Evolutionary conservation across 2,888 invertebrate genomes (phyloP), one percentile per base, ranked within the genome.

Genomic region (Kryphioiulus occultus): DNA sequence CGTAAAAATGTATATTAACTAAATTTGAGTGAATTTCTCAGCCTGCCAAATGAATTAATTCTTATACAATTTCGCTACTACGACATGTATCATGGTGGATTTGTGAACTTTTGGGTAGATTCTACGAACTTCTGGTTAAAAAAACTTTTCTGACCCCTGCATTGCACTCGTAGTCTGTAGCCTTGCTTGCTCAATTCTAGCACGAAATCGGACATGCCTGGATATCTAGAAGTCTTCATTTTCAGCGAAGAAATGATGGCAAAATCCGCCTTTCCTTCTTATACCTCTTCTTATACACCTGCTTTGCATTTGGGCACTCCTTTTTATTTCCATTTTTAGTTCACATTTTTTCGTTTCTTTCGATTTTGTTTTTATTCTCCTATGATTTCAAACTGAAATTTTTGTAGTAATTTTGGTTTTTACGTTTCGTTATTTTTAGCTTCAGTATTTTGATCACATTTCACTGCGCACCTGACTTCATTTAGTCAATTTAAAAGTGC

Each of bases 251-350:
- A 68, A 68, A 68, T 68, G 68, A 68, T 68, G 68, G 68, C 68
- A 68, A 68, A 85, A 85, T 85, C 85, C 85, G 39, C 85, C 39
- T 85, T 35, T 44, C 53, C 47, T 44, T 86, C 86, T 32, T 86
- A n/a, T 86, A 84, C 84, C 86, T 86, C 53, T 44, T 85, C 39
- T 85, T 47, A 44, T 86, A 86, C 86, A 86, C 86, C 53, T 86
- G 86, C 78, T 86, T 78, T 86, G 86, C 86, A 86, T 86, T 44
- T 86, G 86, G 86, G 86, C 86, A 86, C 86, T 68, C 86, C 59
- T 47, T 47, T 86, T 47, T 86, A 32, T 86, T 86, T 86, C 44
- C 30, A 44, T 44, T 86, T 86, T 86, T 44, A 32, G 44, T 84
- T 84, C 42, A 84, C 22, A 84, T 84, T 22, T 84, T 84, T 39